Evolutionary conservation across 2,888 invertebrate species (phyloP), one percentile per base, ranked within the genome.

Genomic region (Formica aserva): DNA sequence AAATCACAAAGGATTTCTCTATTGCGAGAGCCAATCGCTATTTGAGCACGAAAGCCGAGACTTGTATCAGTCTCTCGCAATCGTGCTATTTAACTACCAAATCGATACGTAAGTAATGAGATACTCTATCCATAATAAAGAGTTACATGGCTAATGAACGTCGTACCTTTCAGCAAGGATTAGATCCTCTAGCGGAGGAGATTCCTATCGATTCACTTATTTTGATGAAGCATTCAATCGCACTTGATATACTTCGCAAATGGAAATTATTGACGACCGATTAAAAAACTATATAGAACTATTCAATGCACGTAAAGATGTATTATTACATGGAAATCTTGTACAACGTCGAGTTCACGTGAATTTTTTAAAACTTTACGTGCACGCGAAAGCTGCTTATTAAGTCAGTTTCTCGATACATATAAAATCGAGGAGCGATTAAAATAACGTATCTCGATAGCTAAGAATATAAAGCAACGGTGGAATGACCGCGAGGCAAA

Each of bases 61-160:
- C 26, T 52, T 52, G 66, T 67, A 45, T 66, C 76, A 63, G 63
- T 63, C 32, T 52, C 22, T 13, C 38, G 38, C 38, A 77, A 55
- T 67, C 29, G 38, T 38, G 38, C 38, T 77, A 67, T 67, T 67
- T 77, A 55, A 67, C 55, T 77, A 67, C n/a, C 35, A 26, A n/a
- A 57, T 77, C 77, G 77, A 77, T 77, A 67, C 26, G 22, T 77
- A 67, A 67, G 67, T 77, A 77, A 77, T 77, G 77, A 77, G 55
- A 77, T 77, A 55, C n/a, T 52, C 9, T 35, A 65, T 22, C 26
- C 48, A 15, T 76, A 75, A 65, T 65, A 55, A 77, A 77, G 67
- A 67, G 26, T 67, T 67, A 66, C 67, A 67, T 38, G 67, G 67
- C 67, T 77, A 77, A 77, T 77, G 67, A 77, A 77, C 67, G 55